Evolutionary conservation across 2,888 invertebrate species (phyloP).

Genomic region (Hirtodrosophila trivittata): DNA sequence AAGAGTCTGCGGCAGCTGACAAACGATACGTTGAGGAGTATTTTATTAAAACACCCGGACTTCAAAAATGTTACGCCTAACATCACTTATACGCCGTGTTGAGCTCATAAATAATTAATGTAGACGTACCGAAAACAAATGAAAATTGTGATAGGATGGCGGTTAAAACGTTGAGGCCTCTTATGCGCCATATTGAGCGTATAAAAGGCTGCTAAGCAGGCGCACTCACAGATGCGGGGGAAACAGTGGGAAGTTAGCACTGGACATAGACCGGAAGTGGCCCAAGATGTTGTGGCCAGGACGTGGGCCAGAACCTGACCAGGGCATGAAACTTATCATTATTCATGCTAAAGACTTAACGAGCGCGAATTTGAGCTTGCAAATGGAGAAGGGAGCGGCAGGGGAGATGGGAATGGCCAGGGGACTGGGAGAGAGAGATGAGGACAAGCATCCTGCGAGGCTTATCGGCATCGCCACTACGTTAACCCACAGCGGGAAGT

Average conservation of each 20-base stretch:
- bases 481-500: conserved; percentile 50
- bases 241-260: background rate
- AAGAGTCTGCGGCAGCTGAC: conserved; percentile 1
- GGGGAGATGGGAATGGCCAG: background rate
- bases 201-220: conserved; percentile 67
- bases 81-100: conserved; percentile 71
- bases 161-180: conserved; percentile 22
- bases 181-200: conserved; percentile 64
- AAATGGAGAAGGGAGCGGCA: conserved; percentile 2
- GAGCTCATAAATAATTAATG: conserved; percentile 76
- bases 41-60: conserved; percentile 35
- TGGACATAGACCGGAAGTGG: conserved; percentile 51
- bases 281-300: conserved; percentile 53
- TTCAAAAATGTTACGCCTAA: conserved; percentile 38
- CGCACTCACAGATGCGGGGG: conserved; percentile 47
- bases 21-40: conserved; percentile 44
- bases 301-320: conserved; percentile 23
- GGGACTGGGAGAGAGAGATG: background rate
- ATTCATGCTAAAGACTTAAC: conserved; percentile 80
- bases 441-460: conserved; percentile 33
- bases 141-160: conserved; percentile 44
- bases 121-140: conserved; percentile 58
- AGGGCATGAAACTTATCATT: conserved; percentile 70
- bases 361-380: conserved; percentile 52
- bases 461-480: conserved; percentile 65